Base-by-base conservation (phyloP, 2,113 vertebrate species). In the Rhipidura dahli region DNA sequence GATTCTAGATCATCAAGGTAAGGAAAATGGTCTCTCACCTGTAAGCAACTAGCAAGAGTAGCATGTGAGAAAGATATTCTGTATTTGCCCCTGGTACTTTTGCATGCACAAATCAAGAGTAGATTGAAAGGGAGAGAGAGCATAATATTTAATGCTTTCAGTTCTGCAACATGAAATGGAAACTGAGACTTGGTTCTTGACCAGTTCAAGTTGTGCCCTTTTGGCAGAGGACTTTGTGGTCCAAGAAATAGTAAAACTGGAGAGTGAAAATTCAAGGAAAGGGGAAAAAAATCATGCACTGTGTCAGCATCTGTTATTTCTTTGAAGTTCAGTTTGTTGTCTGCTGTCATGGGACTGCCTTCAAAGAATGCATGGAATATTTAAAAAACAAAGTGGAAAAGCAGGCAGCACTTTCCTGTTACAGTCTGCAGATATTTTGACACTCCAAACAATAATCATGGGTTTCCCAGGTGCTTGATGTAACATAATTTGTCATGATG, bases 261-360 rank as follows among this genome's bases (percentile, higher is more conserved):
- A 77, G 64, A 87, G 47, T 68, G n/a, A 87, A 94, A 94, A 94
- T 71, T 73, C 60, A 84, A 87, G 64, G 30, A 54, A 87, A 90
- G 53, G 45, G 33, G 40, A 90, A 87, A 90, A 84, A 60, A 53
- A 53, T 51, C 70, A 44, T 88, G 40, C 79, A 57, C 72, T 47
- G 7, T 91, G 87, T 84, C 93, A 95, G 85, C 53, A 90, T 79
- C 44, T 1, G 5, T 87, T 94, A 86, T 66, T 80, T 93, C 82
- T 94, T 95, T 96, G 94, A 95, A 91, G 95, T 90, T 90, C 79
- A 61, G 64, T 96, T 96, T 96, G 93, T 88, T 96, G 90, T 90
- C 83, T 96, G 93, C 76, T 96, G 68, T 92, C 87, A 90, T 90
- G 90, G 88, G 85, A 96, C 68, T 96, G 64, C 85, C 72, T 93